Conservation (phyloP, 2,113 vertebrate species). For the Symphodus melops region DNA sequence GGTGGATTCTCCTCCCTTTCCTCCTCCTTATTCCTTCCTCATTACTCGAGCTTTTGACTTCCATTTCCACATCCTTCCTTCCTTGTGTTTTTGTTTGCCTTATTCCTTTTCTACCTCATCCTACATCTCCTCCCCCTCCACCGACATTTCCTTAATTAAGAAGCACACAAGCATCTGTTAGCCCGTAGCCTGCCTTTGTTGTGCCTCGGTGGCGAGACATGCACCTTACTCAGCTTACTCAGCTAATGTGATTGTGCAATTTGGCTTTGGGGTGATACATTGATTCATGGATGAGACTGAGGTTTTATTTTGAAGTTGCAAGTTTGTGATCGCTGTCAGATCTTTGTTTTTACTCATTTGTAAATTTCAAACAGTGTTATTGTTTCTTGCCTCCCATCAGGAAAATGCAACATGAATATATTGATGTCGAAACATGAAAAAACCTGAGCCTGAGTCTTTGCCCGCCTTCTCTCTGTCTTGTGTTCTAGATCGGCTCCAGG, state of each 20-base stretch:
- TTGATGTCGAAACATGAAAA: too few species aligned
- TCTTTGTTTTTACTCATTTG: neutral
- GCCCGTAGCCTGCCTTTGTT: constrained; percentile 62
- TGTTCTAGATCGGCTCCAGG: constrained; percentile 88
- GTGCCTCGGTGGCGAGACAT: constrained; percentile 44
- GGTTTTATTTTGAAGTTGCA: neutral
- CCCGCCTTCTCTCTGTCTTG: constrained; percentile 8
- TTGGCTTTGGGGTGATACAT: constrained; percentile 15
- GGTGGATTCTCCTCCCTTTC: neutral
- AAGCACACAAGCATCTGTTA: constrained; percentile 73
- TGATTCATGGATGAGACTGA: constrained; percentile 17
- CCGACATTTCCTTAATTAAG: constrained; percentile 75
- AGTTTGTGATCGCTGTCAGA: neutral
- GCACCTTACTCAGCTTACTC: constrained; percentile 40
- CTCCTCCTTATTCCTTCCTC: too few species aligned
- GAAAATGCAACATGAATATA: neutral
- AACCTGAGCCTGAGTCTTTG: neutral
- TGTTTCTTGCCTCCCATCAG: neutral
- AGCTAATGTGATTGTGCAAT: constrained; percentile 56
- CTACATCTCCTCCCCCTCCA: neutral
- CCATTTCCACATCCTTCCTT: neutral
- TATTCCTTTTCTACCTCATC: constrained; percentile 4
- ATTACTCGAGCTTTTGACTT: neutral
- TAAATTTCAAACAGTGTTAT: neutral
- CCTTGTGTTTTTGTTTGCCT: neutral